A percentile compares a stretch with the other conserved stretches of the same genome.
Conservation (phyloP, 92 coral and sea anemone species). For the Zoanthus gigantus region DNA sequence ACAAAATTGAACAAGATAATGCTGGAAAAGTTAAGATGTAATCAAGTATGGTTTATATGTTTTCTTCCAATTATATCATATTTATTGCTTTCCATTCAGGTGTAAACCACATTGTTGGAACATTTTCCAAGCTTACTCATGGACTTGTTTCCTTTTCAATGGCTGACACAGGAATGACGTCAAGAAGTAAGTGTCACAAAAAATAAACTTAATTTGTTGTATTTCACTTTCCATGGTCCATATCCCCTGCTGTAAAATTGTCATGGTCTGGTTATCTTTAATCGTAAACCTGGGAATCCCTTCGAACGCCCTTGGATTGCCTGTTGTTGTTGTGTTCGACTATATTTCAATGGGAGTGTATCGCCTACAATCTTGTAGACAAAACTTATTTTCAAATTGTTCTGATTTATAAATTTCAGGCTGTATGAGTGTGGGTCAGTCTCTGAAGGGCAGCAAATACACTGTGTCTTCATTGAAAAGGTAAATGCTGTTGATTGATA, state of each 20-base stretch:
- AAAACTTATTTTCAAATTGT: not conserved
- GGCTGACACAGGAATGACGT: conserved; percentile 87
- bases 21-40: not conserved
- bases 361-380: not conserved
- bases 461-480: conserved; percentile 89
- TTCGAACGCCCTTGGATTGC: too few relatives aligned
- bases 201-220: too few relatives aligned
- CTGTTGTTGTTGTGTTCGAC: too few relatives aligned
- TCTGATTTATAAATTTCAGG: conserved; percentile 51
- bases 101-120: conserved; percentile 78
- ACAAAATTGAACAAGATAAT: too few relatives aligned
- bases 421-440: conserved; percentile 79
- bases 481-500: conserved; percentile 30
- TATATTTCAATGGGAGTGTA: not conserved
- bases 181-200: conserved; percentile 70
- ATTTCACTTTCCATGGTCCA: too few relatives aligned
- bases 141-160: conserved; percentile 83
- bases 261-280: too few relatives aligned
- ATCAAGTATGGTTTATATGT: not conserved
- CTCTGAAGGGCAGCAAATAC: conserved; percentile 85
- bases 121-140: conserved; percentile 83
- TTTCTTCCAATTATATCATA: not conserved
- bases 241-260: too few relatives aligned
- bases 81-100: conserved; percentile 56
- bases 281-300: too few relatives aligned